Evolutionary conservation across 2,113 vertebrate species (phyloP).

Genomic region (Tyto alba): DNA sequence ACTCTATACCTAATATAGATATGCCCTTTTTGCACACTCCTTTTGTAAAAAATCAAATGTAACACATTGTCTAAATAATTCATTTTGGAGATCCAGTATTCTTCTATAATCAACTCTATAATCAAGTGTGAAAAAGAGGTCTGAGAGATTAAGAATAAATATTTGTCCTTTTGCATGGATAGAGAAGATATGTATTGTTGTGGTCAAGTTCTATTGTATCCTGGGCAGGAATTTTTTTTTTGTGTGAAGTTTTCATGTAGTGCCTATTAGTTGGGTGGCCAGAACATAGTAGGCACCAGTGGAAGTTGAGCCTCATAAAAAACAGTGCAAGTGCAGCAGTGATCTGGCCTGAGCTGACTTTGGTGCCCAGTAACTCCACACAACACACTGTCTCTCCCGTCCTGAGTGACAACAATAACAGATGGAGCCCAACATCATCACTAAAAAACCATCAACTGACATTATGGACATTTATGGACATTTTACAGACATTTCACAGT

Average conservation of each 20-base stretch:
- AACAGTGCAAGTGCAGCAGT: background rate
- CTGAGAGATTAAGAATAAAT: background rate
- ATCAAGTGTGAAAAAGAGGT: background rate
- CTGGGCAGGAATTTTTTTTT: background rate
- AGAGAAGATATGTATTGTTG: background rate
- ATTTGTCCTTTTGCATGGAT: background rate
- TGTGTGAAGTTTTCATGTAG: background rate
- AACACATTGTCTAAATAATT: background rate
- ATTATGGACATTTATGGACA: background rate
- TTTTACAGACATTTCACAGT: background rate
- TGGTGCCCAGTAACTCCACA: background rate
- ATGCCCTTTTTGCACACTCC: background rate
- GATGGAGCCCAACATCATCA: background rate
- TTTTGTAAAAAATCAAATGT: background rate
- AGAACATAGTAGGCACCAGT: background rate
- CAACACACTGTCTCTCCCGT: background rate
- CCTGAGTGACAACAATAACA: background rate
- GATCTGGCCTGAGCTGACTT: background rate
- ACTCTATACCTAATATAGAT: background rate
- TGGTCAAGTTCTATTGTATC: background rate
- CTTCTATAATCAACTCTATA: background rate
- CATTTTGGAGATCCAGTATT: background rate
- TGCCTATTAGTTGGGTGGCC: background rate
- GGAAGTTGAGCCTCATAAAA: background rate
- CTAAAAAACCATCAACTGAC: background rate